Base-by-base conservation (phyloP, 2,888 invertebrate species). In the Euplexia lucipara region DNA sequence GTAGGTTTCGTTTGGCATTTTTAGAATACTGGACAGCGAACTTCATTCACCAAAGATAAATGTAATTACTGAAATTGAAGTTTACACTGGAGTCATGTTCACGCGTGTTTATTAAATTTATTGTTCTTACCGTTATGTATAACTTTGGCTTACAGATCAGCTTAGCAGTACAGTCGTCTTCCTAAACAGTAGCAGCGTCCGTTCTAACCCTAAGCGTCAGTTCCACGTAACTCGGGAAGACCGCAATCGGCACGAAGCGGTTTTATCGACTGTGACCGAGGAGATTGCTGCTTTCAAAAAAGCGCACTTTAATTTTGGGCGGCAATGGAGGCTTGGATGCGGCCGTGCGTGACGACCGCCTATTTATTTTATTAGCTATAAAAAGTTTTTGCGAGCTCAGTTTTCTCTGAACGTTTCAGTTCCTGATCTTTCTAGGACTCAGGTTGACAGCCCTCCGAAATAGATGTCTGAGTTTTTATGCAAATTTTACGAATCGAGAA, bases 191-290 rank as follows among this genome's bases (percentile, higher is more conserved):
- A 60, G 68, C 47, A 34, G 18, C 49, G 47, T 66, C 49, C 39
- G 53, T 57, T n/a, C 20, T 57, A 58, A 58, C 78, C 83, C 84
- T 85, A 79, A 80, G 66, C 78, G 66, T 66, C 70, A 76, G 60
- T 71, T 77, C 75, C 82, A 85, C 87, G 86, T 87, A 86, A 61
- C 81, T 78, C 82, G 79, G 82, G 84, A 84, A 87, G 84, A 83
- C 85, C 87, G 88, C 93, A 92, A 91, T 92, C 91, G 90, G 91
- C 95, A 94, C 95, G 95, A 80, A 91, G 93, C 90, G 81, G 88
- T 85, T 95, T 95, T 95, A 95, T 95, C 92, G 95, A 88, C 87
- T 92, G 93, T 93, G 92, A 94, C 94, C 88, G 90, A 87, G 88
- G 83, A 89, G 91, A 90, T 91, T 89, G 90, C 83, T 86, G 90